These are phyloP conservation scores for Lapara coniferarum DNA, from an alignment of 2,888 invertebrate genomes.

Conservation along the genomic window DNA sequence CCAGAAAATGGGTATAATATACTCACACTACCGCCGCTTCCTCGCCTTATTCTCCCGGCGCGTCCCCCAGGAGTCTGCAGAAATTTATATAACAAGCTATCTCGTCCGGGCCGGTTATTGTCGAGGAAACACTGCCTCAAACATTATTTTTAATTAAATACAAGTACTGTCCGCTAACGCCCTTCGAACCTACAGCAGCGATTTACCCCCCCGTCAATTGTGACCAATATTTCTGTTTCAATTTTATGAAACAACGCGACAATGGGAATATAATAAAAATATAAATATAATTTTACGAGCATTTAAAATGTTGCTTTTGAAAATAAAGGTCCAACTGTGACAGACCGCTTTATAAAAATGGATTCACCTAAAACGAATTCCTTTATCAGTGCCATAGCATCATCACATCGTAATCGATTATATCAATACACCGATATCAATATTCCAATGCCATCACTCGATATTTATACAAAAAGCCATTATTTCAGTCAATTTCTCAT, in stretches of 20 bases:
- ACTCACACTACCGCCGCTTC: conserved; percentile 80
- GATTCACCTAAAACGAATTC: neutral
- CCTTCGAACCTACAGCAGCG: conserved; percentile 58
- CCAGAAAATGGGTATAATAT: conserved; percentile 84
- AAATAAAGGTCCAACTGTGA: neutral
- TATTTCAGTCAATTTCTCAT: conserved; percentile 74
- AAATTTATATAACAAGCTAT: conserved; percentile 84
- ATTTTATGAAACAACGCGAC: conserved; percentile 39
- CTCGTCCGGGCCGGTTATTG: conserved; percentile 80
- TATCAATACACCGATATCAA: neutral
- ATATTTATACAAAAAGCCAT: conserved; percentile 55
- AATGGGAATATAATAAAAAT: conserved; percentile 31
- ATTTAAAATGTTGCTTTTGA: neutral
- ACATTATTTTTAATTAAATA: conserved; percentile 82
- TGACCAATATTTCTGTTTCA: conserved; percentile 43
- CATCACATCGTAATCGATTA: neutral
- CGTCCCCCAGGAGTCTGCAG: conserved; percentile 80
- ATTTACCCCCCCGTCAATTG: conserved; percentile 51
- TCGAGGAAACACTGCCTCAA: conserved; percentile 76
- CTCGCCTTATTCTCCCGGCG: conserved; percentile 76
- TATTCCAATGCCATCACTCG: conserved; percentile 2
- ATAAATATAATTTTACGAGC: conserved; percentile 4
- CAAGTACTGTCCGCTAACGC: conserved; percentile 66
- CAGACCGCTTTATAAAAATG: neutral
- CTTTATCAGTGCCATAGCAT: too few species aligned